These are phyloP conservation scores for Megaceryle maxima DNA, from an alignment of 2,113 vertebrate genomes.

Conservation along the genomic window DNA sequence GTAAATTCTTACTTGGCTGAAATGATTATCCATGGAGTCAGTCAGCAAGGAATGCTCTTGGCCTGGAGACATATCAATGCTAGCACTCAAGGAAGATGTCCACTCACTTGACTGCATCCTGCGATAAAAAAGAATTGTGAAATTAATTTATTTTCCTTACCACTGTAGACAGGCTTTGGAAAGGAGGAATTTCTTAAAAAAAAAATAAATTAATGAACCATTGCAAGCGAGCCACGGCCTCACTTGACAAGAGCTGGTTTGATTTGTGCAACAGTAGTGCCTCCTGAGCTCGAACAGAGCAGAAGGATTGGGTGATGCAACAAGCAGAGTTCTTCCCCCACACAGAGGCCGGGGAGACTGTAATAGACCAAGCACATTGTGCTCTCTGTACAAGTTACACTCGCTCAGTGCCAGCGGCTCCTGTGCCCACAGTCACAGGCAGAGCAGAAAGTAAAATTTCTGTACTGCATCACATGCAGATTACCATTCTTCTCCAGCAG, in stretches of 20 bases:
- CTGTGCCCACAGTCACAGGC: background rate
- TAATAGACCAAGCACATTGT: background rate
- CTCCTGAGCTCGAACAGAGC: background rate
- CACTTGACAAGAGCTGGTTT: background rate
- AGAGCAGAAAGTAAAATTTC: background rate
- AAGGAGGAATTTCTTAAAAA: background rate
- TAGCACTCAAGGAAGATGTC: slow-evolving; percentile 62
- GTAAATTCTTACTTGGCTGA: slow-evolving; percentile 78
- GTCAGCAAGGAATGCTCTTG: slow-evolving; percentile 83
- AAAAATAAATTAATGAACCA: background rate
- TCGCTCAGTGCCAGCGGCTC: background rate
- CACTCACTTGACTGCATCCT: slow-evolving; percentile 80
- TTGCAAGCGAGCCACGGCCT: background rate
- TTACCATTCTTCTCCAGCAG: background rate
- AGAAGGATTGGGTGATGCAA: background rate
- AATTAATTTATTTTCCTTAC: background rate
- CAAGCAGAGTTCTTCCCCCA: background rate
- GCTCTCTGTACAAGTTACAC: too few relatives aligned
- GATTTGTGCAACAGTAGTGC: background rate
- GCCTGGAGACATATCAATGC: slow-evolving; percentile 48
- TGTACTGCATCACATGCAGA: background rate
- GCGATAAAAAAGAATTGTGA: background rate
- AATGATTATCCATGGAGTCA: slow-evolving; percentile 75
- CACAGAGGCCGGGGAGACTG: background rate
- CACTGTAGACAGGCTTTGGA: background rate